Conservation (phyloP, 2,888 invertebrate species). For the Platycheirus albimanus region DNA sequence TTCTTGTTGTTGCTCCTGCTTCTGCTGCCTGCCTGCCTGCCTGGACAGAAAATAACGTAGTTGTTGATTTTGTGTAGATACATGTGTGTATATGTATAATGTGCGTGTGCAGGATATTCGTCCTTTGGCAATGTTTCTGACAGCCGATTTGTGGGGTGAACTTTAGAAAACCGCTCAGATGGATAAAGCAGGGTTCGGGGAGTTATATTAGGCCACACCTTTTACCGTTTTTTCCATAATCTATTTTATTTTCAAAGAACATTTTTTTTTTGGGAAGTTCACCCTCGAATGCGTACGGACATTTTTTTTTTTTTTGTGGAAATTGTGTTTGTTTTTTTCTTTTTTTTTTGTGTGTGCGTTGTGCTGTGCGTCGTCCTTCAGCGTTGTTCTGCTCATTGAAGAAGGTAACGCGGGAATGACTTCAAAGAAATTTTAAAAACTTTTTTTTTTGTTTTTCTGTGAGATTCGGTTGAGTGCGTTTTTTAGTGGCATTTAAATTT, state of each 20-base stretch:
- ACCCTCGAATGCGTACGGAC: conserved; percentile 72
- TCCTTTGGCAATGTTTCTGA: conserved; percentile 58
- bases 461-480: conserved; percentile 66
- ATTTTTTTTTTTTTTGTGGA: conserved; percentile 62
- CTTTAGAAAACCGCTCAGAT: conserved; percentile 29
- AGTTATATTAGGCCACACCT: conserved; percentile 73
- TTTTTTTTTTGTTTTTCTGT: conserved; percentile 36
- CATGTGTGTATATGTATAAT: conserved; percentile 25
- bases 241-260: conserved; percentile 59
- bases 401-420: conserved; percentile 69
- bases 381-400: conserved; percentile 67
- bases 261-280: conserved; percentile 46
- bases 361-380: conserved; percentile 33
- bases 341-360: no score
- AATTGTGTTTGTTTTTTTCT: conserved; percentile 27
- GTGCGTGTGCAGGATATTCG: conserved; percentile 68
- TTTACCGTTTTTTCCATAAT: conserved; percentile 69
- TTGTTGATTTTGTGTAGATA: conserved; percentile 58
- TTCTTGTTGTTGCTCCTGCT: no score
- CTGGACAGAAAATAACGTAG: conserved; percentile 18
- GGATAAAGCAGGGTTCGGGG: conserved; percentile 37
- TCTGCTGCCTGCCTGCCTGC: conserved; percentile 1
- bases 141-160: conserved; percentile 66
- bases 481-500: conserved; percentile 74
- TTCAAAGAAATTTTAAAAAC: conserved; percentile 65